Percentiles rank a stretch among this genome's conserved stretches.
phyloP scores from a whole-genome alignment of 2,888 invertebrate genomes.

The Megastigmus dorsalis region DNA sequence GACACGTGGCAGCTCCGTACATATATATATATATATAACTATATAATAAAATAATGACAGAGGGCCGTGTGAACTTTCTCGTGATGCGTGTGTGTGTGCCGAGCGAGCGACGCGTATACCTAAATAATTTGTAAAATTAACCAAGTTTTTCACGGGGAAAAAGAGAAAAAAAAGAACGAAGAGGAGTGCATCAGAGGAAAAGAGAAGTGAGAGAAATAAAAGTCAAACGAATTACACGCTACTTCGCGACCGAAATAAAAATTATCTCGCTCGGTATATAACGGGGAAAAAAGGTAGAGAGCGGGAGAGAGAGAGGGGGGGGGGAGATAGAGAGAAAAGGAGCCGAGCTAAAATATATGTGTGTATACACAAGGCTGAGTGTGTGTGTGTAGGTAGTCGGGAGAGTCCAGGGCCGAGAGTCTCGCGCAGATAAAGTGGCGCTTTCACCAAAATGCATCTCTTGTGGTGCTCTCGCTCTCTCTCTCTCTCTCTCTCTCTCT shows the following conservation, averaged over 20 bases:
- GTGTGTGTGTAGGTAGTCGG: neutral
- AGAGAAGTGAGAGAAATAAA: neutral
- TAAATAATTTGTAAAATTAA: constrained; percentile 42
- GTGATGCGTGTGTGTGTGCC: neutral
- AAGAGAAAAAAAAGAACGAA: neutral
- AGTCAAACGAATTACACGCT: constrained; percentile 36
- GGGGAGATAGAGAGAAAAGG: neutral
- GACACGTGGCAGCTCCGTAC: neutral
- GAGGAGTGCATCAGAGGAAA: neutral
- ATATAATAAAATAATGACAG: too few relatives aligned
- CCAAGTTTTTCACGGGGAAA: neutral
- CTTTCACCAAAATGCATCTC: constrained; percentile 45
- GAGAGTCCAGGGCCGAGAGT: neutral
- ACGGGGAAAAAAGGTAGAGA: neutral
- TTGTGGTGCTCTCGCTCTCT: neutral
- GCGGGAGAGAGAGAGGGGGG: neutral
- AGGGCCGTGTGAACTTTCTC: neutral
- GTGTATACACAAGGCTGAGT: neutral
- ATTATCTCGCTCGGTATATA: constrained; percentile 36
- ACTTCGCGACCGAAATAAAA: constrained; percentile 39
- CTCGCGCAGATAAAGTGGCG: constrained; percentile 44
- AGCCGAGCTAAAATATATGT: neutral
- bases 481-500: neutral
- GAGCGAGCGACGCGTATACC: neutral
- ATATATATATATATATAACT: too few relatives aligned